Conservation (phyloP, 2,113 vertebrate genomes). For the Proteles cristata region DNA sequence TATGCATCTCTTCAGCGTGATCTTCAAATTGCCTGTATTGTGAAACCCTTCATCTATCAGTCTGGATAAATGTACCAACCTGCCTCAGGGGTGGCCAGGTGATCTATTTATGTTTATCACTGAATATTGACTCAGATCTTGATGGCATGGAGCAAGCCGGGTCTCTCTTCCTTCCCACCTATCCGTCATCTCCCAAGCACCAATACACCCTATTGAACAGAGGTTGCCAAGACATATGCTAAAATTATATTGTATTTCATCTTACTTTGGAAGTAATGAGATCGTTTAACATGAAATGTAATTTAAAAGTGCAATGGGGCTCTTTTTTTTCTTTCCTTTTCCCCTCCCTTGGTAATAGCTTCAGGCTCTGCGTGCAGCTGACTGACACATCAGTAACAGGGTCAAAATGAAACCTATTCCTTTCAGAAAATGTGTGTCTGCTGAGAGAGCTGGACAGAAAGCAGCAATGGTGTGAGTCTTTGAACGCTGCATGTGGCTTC, state of each 20-base stretch:
- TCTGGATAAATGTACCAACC: constrained; percentile 31
- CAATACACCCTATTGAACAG: constrained; percentile 69
- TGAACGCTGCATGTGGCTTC: background rate
- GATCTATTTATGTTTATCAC: constrained; percentile 72
- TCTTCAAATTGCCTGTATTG: constrained; percentile 58
- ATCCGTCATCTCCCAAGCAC: constrained; percentile 75
- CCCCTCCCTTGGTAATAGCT: constrained; percentile 77
- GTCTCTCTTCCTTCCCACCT: constrained; percentile 73
- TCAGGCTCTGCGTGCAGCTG: constrained; percentile 66
- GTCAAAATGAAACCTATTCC: constrained; percentile 52
- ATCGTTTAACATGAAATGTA: constrained; percentile 82
- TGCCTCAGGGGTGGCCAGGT: constrained; percentile 49
- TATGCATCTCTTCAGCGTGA: constrained; percentile 65
- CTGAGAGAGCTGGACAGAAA: constrained; percentile 5
- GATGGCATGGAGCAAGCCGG: constrained; percentile 73
- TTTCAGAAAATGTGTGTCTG: constrained; percentile 52
- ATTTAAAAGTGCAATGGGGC: constrained; percentile 76
- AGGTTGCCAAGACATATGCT: constrained; percentile 69
- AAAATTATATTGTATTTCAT: constrained; percentile 78
- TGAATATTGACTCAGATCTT: constrained; percentile 71
- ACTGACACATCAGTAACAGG: constrained; percentile 75
- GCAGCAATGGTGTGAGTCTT: accelerated
- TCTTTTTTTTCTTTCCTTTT: background rate
- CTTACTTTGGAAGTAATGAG: constrained; percentile 83
- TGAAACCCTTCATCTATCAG: constrained; percentile 71